Evolutionary conservation across 2,113 vertebrate genomes (phyloP).

Genomic region (Perca fluviatilis): DNA sequence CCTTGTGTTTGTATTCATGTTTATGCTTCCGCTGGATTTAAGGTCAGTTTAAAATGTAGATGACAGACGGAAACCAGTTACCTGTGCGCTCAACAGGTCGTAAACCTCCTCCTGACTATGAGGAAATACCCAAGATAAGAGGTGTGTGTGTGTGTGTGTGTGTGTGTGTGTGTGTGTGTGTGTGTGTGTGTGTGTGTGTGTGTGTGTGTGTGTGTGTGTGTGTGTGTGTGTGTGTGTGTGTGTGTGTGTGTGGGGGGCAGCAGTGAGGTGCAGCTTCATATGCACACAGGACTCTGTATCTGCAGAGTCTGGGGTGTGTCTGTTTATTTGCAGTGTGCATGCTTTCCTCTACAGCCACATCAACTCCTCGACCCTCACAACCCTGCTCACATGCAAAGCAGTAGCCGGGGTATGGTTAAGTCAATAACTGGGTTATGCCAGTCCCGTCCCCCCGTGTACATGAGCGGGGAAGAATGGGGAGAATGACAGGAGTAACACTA

Average conservation of each 20-base stretch:
- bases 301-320: slow-evolving; percentile 15
- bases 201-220: too few relatives aligned
- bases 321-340: slow-evolving; percentile 24
- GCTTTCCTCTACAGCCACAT: neutral
- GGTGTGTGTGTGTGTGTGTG: neutral
- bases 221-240: too few relatives aligned
- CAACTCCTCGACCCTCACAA: slow-evolving; percentile 23
- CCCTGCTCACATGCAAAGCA: neutral
- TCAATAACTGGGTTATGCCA: too few relatives aligned
- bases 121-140: slow-evolving; percentile 40
- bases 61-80: neutral
- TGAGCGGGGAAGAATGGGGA: too few relatives aligned
- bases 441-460: too few relatives aligned
- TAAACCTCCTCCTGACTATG: slow-evolving; percentile 16
- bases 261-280: slow-evolving; percentile 1
- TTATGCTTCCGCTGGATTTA: slow-evolving; percentile 3
- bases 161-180: too few relatives aligned
- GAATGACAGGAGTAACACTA: too few relatives aligned
- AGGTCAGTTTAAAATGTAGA: too few relatives aligned
- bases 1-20: neutral
- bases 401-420: too few relatives aligned
- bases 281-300: slow-evolving; percentile 5
- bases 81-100: neutral
- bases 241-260: neutral
- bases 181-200: neutral